A percentile compares a stretch with the other conserved stretches of the same genome.
Conservation (phyloP, 2,113 vertebrate species). For the Telmatochromis sp. region DNA sequence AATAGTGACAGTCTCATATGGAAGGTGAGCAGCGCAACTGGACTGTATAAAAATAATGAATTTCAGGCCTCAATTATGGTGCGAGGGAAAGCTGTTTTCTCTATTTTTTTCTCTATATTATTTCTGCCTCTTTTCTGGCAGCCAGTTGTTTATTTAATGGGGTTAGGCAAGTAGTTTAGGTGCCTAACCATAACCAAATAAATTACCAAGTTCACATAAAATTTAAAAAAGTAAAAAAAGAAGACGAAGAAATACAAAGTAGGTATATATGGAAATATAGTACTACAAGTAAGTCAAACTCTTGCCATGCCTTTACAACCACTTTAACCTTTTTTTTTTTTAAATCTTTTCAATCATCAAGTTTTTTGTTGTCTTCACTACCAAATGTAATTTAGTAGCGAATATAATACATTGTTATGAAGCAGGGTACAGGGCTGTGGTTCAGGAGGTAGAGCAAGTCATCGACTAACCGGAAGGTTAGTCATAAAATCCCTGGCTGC, state of each 20-base stretch:
- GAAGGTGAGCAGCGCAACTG: not conserved
- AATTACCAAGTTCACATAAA: not conserved
- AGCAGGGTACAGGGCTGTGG: not conserved
- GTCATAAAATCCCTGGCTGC: not conserved
- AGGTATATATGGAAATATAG: not conserved
- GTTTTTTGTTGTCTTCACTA: not conserved
- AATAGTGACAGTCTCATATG: not conserved
- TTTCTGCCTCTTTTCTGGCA: not conserved
- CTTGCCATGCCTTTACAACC: not conserved
- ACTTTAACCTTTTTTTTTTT: not conserved
- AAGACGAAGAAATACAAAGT: not conserved
- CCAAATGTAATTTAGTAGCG: not conserved
- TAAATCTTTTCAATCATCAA: not conserved
- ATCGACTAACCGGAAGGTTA: not conserved
- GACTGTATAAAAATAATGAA: not conserved
- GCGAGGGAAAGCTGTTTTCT: not conserved
- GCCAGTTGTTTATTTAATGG: not conserved
- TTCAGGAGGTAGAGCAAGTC: not conserved
- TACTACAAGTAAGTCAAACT: not conserved
- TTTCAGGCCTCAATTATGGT: not conserved
- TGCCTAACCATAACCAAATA: not conserved
- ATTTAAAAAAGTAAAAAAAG: not conserved
- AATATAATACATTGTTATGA: not conserved
- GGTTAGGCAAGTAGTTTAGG: not conserved
- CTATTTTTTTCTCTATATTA: rapidly evolving